Base-by-base conservation (phyloP, 2,888 invertebrate species). In the Amphiduros pacificus region DNA sequence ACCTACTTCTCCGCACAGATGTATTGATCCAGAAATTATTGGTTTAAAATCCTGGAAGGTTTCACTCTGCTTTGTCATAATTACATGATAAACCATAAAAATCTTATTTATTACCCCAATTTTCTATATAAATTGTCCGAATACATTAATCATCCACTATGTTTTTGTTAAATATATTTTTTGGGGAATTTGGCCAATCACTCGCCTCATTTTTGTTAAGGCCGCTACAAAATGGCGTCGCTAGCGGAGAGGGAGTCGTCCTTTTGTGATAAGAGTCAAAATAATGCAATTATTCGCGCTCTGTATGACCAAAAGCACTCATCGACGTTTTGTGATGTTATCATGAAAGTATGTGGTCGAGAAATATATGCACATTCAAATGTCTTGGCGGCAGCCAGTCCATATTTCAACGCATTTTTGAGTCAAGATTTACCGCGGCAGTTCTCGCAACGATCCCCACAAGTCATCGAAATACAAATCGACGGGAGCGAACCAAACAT, bases 401-500 rank as follows among this genome's bases (percentile, higher is more conserved):
- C 79, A 1, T 80, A 79, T 68, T 78, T 79, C 62, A 71, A 73
- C 52, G 65, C 72, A 4, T 72, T 80, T 55, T 70, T 80, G 27
- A 73, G 72, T 1, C 73, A 73, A 55, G 78, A 79, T 55, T 50
- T 71, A n/a, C 79, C 80, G 2, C 71, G 80, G 58, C 73, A 72
- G 24, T 80, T 77, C 61, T 79, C 77, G 17, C 77, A 77, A 60
- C 76, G 75, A 62, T 65, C 69, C 14, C 79, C 79, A 17, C 80
- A 79, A 60, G 67, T 79, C 17, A 79, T 80, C 24, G 79, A 80
- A 66, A 78, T 80, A 55, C 78, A 78, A 48, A 78, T 80, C 2
- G 77, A 78, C 40, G 75, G 75, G 87, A 52, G 88, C 88, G 63
- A 62, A 29, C 55, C 65, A 1, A 57, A 57, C 28, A 26, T 29